Evolutionary conservation across 1,140 invertebrate species (phyloP), one percentile per base, ranked within the genome.

Genomic region (Hypsibius dujardini): DNA sequence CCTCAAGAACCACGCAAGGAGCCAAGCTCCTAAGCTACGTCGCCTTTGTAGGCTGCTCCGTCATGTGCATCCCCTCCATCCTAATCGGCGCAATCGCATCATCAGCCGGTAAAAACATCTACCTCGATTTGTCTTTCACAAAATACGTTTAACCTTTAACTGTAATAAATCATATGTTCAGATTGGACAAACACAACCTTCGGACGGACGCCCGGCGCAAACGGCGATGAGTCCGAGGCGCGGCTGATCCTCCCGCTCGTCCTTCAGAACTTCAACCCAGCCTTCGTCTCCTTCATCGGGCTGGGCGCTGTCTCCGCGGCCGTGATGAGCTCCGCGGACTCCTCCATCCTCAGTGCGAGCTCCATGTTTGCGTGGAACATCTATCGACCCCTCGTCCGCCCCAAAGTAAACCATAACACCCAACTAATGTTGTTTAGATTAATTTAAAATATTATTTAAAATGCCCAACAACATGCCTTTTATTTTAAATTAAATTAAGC

Each of bases 361-460:
- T 95, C 92, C 28, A 97, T 98, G 94, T 98, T 97, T 79, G 92
- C 95, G 70, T 86, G 92, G 77, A 98, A 98, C 79, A 89, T 98
- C 72, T 97, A 96, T 84, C 94, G 92, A 81, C 84, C 95, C 76
- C 92, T 96, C 77, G 94, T 97, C 81, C 83, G 92, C 74, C 91
- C 93, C 81, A 86, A 88, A 80, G 87, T 89, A 78, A 83, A n/a
- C 62, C 7, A 56, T 56, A 7, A 56, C 50, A 12, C n/a, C 50
- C 50, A 56, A 7, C n/a, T 7, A 56, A 7, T n/a, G 7, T 56
- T 56, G 50, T 7, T 28, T 28, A 28, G 28, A 28, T 28, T 28
- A 28, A 28, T 28, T 28, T 28, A 28, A 28, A 28, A 28, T 28
- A 28, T 28, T 28, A 28, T 28, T 28, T 28, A 28, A 28, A 28